Conservation (phyloP, 2,113 vertebrate genomes). For the Holacanthus passer region DNA sequence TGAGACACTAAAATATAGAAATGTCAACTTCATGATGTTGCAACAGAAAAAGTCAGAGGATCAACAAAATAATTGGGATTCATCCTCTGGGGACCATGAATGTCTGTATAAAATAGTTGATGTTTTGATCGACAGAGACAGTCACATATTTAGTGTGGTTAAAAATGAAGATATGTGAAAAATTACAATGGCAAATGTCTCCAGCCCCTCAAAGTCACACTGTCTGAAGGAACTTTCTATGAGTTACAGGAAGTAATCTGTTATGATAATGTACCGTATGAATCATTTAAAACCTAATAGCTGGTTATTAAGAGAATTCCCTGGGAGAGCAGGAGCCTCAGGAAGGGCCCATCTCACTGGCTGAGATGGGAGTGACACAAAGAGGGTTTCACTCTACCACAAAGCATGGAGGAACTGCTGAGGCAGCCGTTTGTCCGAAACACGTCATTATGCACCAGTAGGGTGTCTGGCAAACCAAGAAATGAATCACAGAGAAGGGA, state of each 20-base stretch:
- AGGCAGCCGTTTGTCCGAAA: constrained; percentile 66
- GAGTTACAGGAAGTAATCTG: constrained; percentile 31
- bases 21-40: not conserved
- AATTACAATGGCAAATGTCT: constrained; percentile 18
- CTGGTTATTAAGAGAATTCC: constrained; percentile 14
- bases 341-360: constrained; percentile 20
- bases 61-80: not conserved
- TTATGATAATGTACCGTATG: constrained; percentile 34
- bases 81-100: not conserved
- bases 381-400: constrained; percentile 50
- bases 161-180: constrained; percentile 25
- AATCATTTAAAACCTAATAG: constrained; percentile 39
- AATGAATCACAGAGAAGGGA: constrained; percentile 49
- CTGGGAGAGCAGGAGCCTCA: constrained; percentile 14
- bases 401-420: constrained; percentile 63
- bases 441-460: constrained; percentile 61
- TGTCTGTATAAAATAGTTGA: not conserved
- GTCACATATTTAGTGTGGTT: not conserved
- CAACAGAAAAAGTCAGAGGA: not conserved
- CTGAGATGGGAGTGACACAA: constrained; percentile 48
- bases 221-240: not conserved
- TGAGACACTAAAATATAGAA: not conserved
- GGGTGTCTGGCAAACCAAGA: constrained; percentile 55
- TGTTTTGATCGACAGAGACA: no score
- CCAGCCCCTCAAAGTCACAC: constrained; percentile 2